These are phyloP conservation scores for Anguilla marmorata DNA, from an alignment of 2,797 vertebrate species.

Conservation along the genomic window DNA sequence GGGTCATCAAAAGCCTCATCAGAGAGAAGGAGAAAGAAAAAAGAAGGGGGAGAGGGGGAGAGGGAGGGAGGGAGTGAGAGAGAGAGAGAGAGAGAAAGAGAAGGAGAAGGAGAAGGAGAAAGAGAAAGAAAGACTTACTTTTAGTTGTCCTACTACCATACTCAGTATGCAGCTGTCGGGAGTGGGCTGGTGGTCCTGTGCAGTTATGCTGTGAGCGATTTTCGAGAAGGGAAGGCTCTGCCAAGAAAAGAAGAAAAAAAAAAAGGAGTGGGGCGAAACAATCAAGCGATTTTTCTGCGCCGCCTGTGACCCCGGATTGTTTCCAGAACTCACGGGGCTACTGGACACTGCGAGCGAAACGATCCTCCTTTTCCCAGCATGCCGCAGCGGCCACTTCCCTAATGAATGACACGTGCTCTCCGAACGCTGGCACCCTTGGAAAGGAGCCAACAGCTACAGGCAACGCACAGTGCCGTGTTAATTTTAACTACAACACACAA, in stretches of 20 bases:
- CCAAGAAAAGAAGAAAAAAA: slow-evolving; percentile 48
- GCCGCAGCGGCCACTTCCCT: neutral
- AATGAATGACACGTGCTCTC: neutral
- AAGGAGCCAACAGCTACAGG: neutral
- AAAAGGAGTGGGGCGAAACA: neutral
- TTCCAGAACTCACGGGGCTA: neutral
- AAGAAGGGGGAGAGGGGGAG: neutral
- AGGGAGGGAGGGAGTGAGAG: neutral
- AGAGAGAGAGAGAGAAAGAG: too few species aligned
- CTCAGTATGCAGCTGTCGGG: slow-evolving; percentile 96
- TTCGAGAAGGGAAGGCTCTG: slow-evolving; percentile 97
- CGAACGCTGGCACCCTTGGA: neutral
- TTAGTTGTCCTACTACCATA: slow-evolving; percentile 99
- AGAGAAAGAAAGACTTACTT: slow-evolving; percentile 73
- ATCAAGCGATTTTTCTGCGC: neutral
- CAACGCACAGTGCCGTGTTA: neutral
- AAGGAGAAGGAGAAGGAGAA: neutral
- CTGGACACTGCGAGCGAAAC: neutral
- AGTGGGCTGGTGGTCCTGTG: slow-evolving; percentile 98
- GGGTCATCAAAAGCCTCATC: too few species aligned
- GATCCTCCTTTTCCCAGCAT: neutral
- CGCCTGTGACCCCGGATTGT: neutral
- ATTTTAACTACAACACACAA: neutral
- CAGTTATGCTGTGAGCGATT: slow-evolving; percentile 98
- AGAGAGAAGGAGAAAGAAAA: too few species aligned